A percentile compares a stretch with the other conserved stretches of the same genome.
Evolutionary conservation across 1,140 invertebrate genomes (phyloP).

Genomic region (Pseudomyrmex concolor): DNA sequence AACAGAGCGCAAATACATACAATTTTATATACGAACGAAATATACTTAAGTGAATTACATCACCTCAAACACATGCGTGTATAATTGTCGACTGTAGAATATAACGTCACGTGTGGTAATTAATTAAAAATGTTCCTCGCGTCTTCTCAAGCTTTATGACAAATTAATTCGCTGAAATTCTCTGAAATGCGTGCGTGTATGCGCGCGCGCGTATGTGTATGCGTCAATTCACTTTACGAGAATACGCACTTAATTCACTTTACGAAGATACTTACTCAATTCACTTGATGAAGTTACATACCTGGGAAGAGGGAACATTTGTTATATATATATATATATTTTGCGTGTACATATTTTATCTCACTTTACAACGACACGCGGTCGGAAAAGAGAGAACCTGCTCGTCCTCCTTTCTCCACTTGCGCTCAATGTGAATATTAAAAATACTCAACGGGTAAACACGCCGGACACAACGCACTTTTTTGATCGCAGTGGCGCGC

Average conservation of each 20-base stretch:
- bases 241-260: slow-evolving; percentile 19
- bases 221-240: slow-evolving; percentile 17
- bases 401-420: background rate
- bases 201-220: background rate
- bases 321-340: no score
- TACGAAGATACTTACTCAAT: background rate
- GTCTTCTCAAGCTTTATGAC: background rate
- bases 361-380: no score
- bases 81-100: background rate
- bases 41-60: no score
- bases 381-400: no score
- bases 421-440: slow-evolving; percentile 9
- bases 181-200: slow-evolving; percentile 13
- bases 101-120: slow-evolving; percentile 12
- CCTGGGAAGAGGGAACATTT: background rate
- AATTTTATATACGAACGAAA: no score
- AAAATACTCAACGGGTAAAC: slow-evolving; percentile 2
- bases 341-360: no score
- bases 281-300: background rate
- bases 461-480: background rate
- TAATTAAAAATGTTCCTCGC: slow-evolving; percentile 43
- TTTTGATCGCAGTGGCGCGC: slow-evolving; percentile 30
- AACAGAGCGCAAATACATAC: no score
- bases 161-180: slow-evolving; percentile 40
- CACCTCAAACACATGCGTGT: no score